phyloP scores from a whole-genome alignment of 2,797 vertebrate genomes.

The Mus caroli region DNA sequence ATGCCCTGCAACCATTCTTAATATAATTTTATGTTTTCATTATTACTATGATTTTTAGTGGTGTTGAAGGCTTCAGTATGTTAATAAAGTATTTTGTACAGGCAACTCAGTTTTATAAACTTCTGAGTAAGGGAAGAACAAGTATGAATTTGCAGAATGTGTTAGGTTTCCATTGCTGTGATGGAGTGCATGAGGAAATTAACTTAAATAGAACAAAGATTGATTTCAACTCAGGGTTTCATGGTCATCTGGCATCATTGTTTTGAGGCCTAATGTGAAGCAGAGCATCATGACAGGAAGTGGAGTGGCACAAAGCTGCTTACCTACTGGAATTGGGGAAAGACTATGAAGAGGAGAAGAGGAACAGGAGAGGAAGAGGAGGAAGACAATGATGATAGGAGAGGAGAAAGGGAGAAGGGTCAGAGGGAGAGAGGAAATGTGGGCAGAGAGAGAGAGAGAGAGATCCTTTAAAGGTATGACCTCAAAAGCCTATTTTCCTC shows the following conservation, averaged over 20 bases:
- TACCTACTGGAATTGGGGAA: no score
- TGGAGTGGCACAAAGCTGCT: not conserved
- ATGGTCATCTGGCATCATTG: not conserved
- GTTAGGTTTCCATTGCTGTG: not conserved
- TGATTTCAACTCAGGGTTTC: not conserved
- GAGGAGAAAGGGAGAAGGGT: not conserved
- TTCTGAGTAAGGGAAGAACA: slow-evolving; percentile 11
- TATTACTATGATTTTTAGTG: not conserved
- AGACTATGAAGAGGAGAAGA: not conserved
- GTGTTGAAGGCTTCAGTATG: not conserved
- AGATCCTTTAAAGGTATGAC: not conserved
- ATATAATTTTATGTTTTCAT: not conserved
- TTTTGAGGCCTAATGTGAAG: not conserved
- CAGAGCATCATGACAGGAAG: not conserved
- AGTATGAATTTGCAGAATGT: not conserved
- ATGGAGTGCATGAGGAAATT: not conserved
- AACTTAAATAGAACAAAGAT: not conserved
- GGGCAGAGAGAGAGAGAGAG: no score
- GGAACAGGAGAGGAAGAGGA: not conserved
- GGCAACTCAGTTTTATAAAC: not conserved
- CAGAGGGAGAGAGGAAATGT: not conserved
- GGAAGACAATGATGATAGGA: not conserved
- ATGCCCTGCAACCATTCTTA: not conserved
- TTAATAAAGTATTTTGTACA: not conserved
- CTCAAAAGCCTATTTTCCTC: not conserved